phyloP scores from a whole-genome alignment of 1,140 invertebrate species.

The Meteorus sp. region DNA sequence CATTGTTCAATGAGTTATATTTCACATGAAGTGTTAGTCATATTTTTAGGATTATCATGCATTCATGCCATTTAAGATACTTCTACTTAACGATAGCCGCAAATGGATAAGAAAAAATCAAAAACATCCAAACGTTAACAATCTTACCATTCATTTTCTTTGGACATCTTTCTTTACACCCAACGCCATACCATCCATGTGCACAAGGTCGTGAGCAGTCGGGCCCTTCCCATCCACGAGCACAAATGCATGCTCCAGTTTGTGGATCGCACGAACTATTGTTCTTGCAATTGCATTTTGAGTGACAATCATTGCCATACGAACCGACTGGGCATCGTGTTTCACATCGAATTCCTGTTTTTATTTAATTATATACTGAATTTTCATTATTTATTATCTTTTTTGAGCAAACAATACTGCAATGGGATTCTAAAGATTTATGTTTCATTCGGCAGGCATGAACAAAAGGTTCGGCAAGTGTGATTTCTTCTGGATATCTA shows the following conservation, averaged over 20 bases:
- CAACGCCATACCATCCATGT: conserved; percentile 76
- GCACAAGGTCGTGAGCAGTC: conserved; percentile 76
- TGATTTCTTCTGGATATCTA: no score
- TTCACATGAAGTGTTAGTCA: no score
- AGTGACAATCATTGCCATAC: conserved; percentile 78
- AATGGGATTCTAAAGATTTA: no score
- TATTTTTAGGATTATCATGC: no score
- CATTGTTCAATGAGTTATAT: no score
- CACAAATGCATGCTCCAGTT: conserved; percentile 81
- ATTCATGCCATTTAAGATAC: no score
- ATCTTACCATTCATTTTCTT: conserved; percentile 64
- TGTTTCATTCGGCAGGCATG: no score
- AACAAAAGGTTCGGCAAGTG: no score
- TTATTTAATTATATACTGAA: conserved; percentile 7
- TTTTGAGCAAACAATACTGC: no score
- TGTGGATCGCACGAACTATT: conserved; percentile 84
- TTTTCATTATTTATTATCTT: conserved; percentile 1
- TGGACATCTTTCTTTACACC: conserved; percentile 81
- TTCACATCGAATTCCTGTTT: conserved; percentile 69
- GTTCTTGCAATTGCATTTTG: conserved; percentile 80
- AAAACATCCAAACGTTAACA: neutral
- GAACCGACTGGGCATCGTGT: conserved; percentile 76
- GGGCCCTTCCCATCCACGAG: conserved; percentile 79
- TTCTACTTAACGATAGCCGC: no score
- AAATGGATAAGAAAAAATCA: no score